These are phyloP conservation scores for Diorhabda carinulata DNA, from an alignment of 1,140 invertebrate species.

Conservation along the genomic window DNA sequence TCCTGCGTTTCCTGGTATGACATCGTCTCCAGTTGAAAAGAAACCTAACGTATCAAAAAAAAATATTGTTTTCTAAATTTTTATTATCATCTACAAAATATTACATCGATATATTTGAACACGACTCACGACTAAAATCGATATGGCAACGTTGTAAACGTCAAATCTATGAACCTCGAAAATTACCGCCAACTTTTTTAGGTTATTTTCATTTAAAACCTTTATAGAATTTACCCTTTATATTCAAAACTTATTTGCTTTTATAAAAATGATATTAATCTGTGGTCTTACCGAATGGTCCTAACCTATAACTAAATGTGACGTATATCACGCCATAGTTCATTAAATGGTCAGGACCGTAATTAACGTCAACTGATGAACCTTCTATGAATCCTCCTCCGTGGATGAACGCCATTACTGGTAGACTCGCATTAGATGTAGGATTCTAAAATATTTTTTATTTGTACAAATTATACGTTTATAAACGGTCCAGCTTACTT, in stretches of 20 bases:
- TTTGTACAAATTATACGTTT: neutral
- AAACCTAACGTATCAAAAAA: conserved; percentile 15
- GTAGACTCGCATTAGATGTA: conserved; percentile 21
- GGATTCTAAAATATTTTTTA: conserved; percentile 7
- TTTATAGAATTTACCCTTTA: no score
- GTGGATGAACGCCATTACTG: conserved; percentile 57
- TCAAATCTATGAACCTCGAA: no score
- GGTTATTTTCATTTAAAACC: no score
- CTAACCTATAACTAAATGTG: conserved; percentile 67
- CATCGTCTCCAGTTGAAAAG: conserved; percentile 28
- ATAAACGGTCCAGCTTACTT: neutral
- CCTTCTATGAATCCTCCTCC: conserved; percentile 58
- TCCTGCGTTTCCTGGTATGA: conserved; percentile 52
- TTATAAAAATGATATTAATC: neutral
- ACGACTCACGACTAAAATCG: no score
- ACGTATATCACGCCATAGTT: conserved; percentile 62
- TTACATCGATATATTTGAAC: no score
- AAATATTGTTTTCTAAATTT: no score
- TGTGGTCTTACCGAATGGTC: conserved; percentile 51
- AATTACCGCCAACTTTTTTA: no score
- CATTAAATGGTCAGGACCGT: conserved; percentile 61
- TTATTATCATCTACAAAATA: no score
- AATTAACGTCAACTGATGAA: conserved; percentile 45
- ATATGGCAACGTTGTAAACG: no score
- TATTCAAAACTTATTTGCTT: no score